Evolutionary conservation across 2,888 invertebrate genomes (phyloP), one percentile per base, ranked within the genome.

Genomic region (Macaria notata): DNA sequence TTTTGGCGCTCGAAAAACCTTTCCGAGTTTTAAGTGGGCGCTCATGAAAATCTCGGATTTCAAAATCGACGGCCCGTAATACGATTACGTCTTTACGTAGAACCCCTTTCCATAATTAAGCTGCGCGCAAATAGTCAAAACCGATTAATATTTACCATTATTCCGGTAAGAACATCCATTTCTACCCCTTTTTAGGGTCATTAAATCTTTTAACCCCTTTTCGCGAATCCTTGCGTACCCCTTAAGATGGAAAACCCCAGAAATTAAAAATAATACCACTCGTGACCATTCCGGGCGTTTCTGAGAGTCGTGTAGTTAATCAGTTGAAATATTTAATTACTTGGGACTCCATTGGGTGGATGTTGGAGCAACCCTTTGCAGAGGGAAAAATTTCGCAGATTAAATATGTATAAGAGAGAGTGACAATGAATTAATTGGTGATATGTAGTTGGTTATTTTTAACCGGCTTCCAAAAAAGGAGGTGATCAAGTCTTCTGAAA

Each of bases 271-370:
- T 84, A 86, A 84, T 84, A 78, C 75, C 70, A 72, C 77, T 80
- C 77, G 62, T 63, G 74, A 79, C 82, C 75, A 72, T 79, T 77
- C 75, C 75, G 75, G 77, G 76, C 78, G 72, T 75, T 78, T 72
- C 73, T 72, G 71, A 75, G 75, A 75, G 81, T 75, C 82, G 77
- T 79, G 82, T 75, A 86, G 86, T 89, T 89, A 89, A 90, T 89
- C 88, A 88, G 87, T 78, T 86, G 83, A 89, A 88, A 90, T 88
- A 89, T 88, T 88, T 90, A 90, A 90, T 90, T 89, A 88, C 81
- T 74, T 71, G 69, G 63, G 74, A 73, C 75, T 72, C 76, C 73
- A 75, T 76, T 73, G 79, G 58, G 79, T 72, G 74, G 72, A 76
- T 79, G 82, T 79, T 81, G 70, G 76, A 59, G 62, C 61, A 49